phyloP scores from a whole-genome alignment of 2,113 vertebrate genomes.

The Cottus gobio region DNA sequence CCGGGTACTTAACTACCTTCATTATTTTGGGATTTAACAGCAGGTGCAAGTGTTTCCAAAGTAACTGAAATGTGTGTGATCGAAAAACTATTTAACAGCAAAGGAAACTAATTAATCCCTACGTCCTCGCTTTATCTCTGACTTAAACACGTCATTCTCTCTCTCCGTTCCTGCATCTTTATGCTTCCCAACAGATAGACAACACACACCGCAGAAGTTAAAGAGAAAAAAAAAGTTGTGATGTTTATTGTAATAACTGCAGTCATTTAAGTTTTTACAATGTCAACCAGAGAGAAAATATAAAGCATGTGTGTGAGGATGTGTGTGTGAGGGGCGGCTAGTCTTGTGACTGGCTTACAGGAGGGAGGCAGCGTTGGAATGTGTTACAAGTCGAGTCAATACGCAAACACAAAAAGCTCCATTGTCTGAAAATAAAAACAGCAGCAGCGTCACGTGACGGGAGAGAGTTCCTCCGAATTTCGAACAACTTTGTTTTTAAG shows the following conservation, averaged over 20 bases:
- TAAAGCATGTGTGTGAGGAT: background rate
- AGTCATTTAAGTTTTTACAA: conserved; percentile 1
- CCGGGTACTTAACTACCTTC: no score
- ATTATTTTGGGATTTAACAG: background rate
- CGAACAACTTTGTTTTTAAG: background rate
- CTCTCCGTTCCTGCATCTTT: background rate
- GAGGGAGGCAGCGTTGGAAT: conserved; percentile 30
- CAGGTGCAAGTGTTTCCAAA: background rate
- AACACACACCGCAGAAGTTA: background rate
- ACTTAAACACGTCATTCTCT: no score
- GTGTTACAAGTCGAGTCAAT: conserved; percentile 7
- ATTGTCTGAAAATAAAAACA: conserved; percentile 61
- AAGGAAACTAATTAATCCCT: background rate
- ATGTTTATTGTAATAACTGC: conserved; percentile 21
- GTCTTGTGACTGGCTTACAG: conserved; percentile 35
- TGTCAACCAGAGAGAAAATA: background rate
- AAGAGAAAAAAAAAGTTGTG: conserved; percentile 1
- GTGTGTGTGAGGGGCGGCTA: background rate
- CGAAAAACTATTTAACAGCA: background rate
- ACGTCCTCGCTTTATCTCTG: no score
- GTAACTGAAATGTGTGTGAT: background rate
- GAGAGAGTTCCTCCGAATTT: background rate
- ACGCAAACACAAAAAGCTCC: background rate
- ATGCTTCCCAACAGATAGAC: background rate
- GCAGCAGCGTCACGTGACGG: background rate